These are phyloP conservation scores for Tiphia femorata DNA, from an alignment of 2,888 invertebrate genomes.

Conservation along the genomic window DNA sequence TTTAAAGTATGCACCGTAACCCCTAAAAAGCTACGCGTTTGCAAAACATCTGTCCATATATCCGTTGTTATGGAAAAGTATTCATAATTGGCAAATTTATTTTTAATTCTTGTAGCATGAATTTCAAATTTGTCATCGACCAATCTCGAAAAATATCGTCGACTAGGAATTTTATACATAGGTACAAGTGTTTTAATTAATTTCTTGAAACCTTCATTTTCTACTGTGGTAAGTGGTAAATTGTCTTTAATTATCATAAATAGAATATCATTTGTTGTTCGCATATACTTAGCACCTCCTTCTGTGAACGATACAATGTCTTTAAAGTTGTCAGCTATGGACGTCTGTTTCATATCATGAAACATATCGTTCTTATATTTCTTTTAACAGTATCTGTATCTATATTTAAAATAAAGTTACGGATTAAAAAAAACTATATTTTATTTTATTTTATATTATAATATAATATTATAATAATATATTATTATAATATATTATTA, in stretches of 20 bases:
- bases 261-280: not conserved
- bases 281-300: not conserved
- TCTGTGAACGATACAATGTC: too few species aligned
- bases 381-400: too few species aligned
- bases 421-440: too few species aligned
- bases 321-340: too few species aligned
- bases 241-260: conserved; percentile 32
- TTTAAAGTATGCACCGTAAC: not conserved
- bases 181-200: conserved; percentile 18
- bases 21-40: not conserved
- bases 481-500: too few species aligned
- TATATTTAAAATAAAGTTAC: too few species aligned
- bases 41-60: not conserved
- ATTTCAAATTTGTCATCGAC: conserved; percentile 1
- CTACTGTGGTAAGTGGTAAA: conserved; percentile 17
- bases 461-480: too few species aligned
- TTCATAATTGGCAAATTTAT: not conserved
- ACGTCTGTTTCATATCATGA: too few species aligned
- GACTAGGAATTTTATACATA: conserved; percentile 12
- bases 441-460: too few species aligned
- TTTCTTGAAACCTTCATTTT: conserved; percentile 31
- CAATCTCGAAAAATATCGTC: not conserved
- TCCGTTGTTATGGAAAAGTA: not conserved
- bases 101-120: not conserved
- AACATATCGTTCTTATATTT: too few species aligned